Evolutionary conservation across 2,113 vertebrate species (phyloP).

Genomic region (Cisticola juncidis): DNA sequence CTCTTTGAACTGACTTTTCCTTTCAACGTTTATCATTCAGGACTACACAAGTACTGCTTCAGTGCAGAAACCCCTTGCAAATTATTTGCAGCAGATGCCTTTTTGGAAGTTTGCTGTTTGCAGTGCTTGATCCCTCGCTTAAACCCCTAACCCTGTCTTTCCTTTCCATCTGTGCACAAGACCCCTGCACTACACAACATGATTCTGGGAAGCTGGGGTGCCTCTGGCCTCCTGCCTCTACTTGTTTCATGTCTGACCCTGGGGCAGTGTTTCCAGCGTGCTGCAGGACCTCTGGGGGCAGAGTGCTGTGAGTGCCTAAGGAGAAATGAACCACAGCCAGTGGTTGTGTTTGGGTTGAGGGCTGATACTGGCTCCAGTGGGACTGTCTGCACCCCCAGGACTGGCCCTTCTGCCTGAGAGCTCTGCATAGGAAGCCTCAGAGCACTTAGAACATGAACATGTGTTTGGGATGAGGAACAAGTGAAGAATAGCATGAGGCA

Average conservation of each 20-base stretch:
- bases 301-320: neutral
- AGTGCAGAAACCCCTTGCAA: neutral
- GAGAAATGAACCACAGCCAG: neutral
- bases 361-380: neutral
- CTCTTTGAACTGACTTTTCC: slow-evolving; percentile 53
- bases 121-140: neutral
- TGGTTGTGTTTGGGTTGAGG: neutral
- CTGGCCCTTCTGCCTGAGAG: neutral
- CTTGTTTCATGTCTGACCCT: neutral
- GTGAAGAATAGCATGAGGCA: neutral
- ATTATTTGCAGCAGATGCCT: neutral
- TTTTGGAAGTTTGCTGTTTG: neutral
- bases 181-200: neutral
- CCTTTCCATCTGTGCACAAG: neutral
- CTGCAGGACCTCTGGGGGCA: neutral
- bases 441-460: neutral
- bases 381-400: neutral
- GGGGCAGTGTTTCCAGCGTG: neutral
- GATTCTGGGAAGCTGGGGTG: neutral
- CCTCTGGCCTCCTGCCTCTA: neutral
- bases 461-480: neutral
- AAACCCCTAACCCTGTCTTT: neutral
- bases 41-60: neutral
- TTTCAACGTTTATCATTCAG: neutral
- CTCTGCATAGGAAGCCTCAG: neutral